phyloP scores from a whole-genome alignment of 2,797 vertebrate genomes.

The Schizopygopsis malacanthus region DNA sequence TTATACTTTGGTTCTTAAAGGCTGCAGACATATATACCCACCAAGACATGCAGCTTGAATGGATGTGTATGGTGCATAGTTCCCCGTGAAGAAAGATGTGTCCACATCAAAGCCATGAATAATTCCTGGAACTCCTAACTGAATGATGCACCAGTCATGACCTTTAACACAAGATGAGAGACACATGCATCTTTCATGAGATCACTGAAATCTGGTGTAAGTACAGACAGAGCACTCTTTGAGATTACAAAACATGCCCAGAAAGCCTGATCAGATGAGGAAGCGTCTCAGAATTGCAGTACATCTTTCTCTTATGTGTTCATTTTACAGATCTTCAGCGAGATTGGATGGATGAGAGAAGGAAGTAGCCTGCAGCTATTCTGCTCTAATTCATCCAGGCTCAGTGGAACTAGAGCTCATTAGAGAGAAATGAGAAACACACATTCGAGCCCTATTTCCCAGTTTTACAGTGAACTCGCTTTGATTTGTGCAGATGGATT shows the following conservation, averaged over 20 bases:
- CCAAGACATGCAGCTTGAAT: conserved; percentile 78
- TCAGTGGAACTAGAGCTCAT: conserved; percentile 32
- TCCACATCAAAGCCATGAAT: conserved; percentile 79
- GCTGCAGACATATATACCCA: conserved; percentile 40
- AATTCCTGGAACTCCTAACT: conserved; percentile 75
- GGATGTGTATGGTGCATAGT: conserved; percentile 73
- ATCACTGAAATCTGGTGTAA: conserved; percentile 42
- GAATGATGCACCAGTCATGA: conserved; percentile 79
- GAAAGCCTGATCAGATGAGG: conserved; percentile 38
- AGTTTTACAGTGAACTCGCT: not conserved
- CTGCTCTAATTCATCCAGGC: conserved; percentile 30
- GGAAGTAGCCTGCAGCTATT: conserved; percentile 40
- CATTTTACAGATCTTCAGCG: conserved; percentile 37
- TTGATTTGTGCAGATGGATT: conserved; percentile 20
- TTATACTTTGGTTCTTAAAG: not conserved
- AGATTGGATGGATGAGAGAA: conserved; percentile 36
- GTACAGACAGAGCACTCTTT: conserved; percentile 22
- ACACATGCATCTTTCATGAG: conserved; percentile 46
- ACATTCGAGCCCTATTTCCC: not conserved
- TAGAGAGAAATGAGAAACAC: conserved; percentile 12
- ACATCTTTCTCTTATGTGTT: conserved; percentile 25
- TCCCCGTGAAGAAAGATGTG: conserved; percentile 82
- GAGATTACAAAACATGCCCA: conserved; percentile 44
- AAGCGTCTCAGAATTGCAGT: conserved; percentile 13
- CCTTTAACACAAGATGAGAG: conserved; percentile 68